phyloP scores from a whole-genome alignment of 2,113 vertebrate species.

The Sceloporus undulatus region DNA sequence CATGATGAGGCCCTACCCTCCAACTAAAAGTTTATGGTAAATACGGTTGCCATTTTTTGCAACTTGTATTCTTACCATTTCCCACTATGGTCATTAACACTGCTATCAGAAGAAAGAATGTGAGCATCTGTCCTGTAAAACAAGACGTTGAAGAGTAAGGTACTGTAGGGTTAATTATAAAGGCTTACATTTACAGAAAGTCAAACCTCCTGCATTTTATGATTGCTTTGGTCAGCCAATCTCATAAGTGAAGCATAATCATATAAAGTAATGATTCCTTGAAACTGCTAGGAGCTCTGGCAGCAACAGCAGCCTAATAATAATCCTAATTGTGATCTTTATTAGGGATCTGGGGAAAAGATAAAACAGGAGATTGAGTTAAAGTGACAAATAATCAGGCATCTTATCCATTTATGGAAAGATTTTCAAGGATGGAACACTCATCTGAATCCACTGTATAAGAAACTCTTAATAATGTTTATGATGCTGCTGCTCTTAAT shows the following conservation, averaged over 20 bases:
- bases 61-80: background rate
- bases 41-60: background rate
- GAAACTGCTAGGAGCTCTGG: constrained; percentile 40
- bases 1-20: background rate
- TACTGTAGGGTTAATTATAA: constrained; percentile 48
- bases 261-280: constrained; percentile 58
- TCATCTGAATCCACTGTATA: background rate
- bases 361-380: constrained; percentile 34
- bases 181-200: constrained; percentile 53
- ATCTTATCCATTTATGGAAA: constrained; percentile 6
- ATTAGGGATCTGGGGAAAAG: constrained; percentile 42
- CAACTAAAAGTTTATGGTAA: background rate
- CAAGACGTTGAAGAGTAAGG: background rate
- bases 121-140: constrained; percentile 25
- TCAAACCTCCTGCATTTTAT: constrained; percentile 45
- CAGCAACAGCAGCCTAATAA: constrained; percentile 31
- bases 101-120: background rate
- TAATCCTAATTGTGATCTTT: constrained; percentile 43
- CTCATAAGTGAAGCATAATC: constrained; percentile 59
- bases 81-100: background rate
- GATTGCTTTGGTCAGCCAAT: constrained; percentile 36
- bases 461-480: background rate
- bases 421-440: constrained; percentile 26
- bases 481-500: background rate
- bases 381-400: constrained; percentile 24